A percentile compares a stretch with the other conserved stretches of the same genome.
Conservation (phyloP, 2,888 invertebrate genomes). For the Mactromeris polynyma region DNA sequence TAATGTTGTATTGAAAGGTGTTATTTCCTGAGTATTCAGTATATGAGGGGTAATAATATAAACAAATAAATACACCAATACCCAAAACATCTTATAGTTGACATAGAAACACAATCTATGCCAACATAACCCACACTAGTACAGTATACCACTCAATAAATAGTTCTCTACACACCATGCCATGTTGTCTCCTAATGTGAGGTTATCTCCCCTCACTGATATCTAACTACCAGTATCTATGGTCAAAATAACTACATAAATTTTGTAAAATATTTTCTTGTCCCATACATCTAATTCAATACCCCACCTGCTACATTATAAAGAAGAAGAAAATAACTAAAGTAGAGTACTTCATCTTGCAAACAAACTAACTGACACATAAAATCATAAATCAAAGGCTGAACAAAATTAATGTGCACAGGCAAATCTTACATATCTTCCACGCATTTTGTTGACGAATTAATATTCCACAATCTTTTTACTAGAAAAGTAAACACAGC, state of each 20-base stretch:
- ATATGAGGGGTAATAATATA: conserved; percentile 2
- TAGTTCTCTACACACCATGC: neutral
- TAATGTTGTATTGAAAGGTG: neutral
- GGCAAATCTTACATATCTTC: no score
- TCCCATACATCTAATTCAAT: neutral
- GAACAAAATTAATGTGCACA: no score
- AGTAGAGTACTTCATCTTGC: no score
- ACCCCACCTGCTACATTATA: neutral
- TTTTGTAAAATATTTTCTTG: no score
- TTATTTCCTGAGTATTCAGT: neutral
- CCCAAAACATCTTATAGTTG: neutral
- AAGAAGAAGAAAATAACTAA: neutral
- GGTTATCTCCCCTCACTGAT: neutral
- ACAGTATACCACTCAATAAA: neutral
- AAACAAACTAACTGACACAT: no score
- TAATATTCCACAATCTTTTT: no score
- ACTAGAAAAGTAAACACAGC: neutral
- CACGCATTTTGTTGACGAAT: no score
- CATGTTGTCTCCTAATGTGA: neutral
- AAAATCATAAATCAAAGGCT: no score
- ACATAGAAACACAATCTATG: neutral
- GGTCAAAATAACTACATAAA: neutral
- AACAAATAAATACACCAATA: neutral
- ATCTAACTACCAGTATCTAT: neutral
- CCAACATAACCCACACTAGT: neutral